Conservation (phyloP, 2,888 invertebrate species). For the Pediacus dermestoides region DNA sequence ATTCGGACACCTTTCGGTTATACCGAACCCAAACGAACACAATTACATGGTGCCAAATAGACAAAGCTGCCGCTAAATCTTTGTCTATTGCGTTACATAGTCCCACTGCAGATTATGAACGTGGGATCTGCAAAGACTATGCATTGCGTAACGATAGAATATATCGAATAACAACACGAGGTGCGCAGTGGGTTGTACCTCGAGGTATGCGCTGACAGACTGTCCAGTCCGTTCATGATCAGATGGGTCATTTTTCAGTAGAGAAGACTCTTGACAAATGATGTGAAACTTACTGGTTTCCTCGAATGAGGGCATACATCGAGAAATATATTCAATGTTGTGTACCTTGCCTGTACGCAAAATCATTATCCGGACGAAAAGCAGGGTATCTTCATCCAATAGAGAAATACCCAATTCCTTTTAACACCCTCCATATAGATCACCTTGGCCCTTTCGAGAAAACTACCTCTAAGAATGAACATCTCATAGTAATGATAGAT, state of each 20-base stretch:
- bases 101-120: slow-evolving; percentile 16
- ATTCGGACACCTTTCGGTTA: no score
- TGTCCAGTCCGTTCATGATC: slow-evolving; percentile 38
- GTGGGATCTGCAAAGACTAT: slow-evolving; percentile 14
- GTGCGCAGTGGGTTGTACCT: slow-evolving; percentile 35
- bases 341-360: slow-evolving; percentile 32
- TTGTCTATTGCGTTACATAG: no score
- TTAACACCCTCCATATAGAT: slow-evolving; percentile 27
- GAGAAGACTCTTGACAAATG: slow-evolving; percentile 37
- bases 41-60: no score
- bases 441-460: slow-evolving; percentile 28
- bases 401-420: slow-evolving; percentile 20
- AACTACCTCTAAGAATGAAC: slow-evolving; percentile 10
- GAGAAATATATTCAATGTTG: slow-evolving; percentile 34
- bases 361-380: slow-evolving; percentile 26
- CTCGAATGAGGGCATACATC: slow-evolving; percentile 19
- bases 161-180: slow-evolving; percentile 16
- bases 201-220: no score
- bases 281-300: slow-evolving; percentile 30
- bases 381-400: slow-evolving; percentile 26
- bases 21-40: no score
- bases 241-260: slow-evolving; percentile 40
- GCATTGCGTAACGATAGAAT: slow-evolving; percentile 12
- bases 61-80: no score
- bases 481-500: slow-evolving; percentile 13